Base-by-base conservation (phyloP, 2,113 vertebrate genomes). In the Lipotes vexillifer region DNA sequence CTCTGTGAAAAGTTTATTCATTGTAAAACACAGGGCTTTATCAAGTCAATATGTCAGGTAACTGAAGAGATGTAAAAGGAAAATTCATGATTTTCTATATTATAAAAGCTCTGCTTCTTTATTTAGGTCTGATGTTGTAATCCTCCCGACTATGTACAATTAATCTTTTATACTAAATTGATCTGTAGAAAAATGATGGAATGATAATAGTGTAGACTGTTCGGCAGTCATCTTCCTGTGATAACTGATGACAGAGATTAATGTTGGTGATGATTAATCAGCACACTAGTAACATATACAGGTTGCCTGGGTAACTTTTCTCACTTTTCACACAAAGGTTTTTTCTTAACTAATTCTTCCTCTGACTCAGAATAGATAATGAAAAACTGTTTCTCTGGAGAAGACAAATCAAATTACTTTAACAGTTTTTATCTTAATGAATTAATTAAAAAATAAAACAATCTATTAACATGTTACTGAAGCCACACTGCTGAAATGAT, bases 251-350 rank as follows among this genome's bases (percentile, higher is more conserved):
- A 91, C 94, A 96, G 63, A 95, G 96, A 97, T 93, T 90, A 98
- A 96, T 90, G 72, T 14, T 96, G 85, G 72, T 4, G 71, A 96
- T 95, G 85, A 96, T 86, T 96, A 95, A 97, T 96, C 97, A 94
- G 94, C 86, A 95, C 69, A 80, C 57, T 69, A 52, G 68, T 93
- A 94, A 95, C 93, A 96, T 49, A 83, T 3, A 98, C 93, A 97
- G 59, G 95, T 95, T 97, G 94, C 96, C 95, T 87, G 46, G 75
- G 93, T 74, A 98, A 97, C 93, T 93, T 96, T 97, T 89, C 96
- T 97, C 66, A 92, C 57, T 97, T 96, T 95, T 95, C 80, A 97
- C 90, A 97, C 90, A 89, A 96, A 97, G 71, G 36, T 78, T 96
- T 97, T 87, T 55, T 66, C 87, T 95, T 94, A 94, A 91, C 49